These are phyloP conservation scores for Pangasianodon gigas DNA, from an alignment of 2,113 vertebrate species.

Conservation along the genomic window DNA sequence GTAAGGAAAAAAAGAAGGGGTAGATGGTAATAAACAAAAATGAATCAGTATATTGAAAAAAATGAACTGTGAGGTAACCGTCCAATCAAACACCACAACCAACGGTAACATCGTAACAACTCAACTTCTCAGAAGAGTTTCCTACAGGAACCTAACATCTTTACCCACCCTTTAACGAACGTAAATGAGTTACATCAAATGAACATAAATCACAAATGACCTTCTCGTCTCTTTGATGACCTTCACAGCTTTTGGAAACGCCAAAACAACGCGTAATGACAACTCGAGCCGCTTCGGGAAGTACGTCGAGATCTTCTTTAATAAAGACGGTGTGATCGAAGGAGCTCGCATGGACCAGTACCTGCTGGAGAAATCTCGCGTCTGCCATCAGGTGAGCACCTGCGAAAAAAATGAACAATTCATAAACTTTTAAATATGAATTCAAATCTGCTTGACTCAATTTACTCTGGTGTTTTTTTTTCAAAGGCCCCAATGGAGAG, in stretches of 20 bases:
- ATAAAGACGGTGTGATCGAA: constrained; percentile 79
- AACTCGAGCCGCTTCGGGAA: constrained; percentile 99
- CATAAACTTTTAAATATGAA: background rate
- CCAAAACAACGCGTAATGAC: constrained; percentile 91
- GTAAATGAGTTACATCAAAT: background rate
- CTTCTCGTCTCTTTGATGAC: background rate
- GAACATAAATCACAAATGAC: background rate
- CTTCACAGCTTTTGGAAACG: constrained; percentile 89
- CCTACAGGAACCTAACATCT: background rate
- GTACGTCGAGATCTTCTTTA: constrained; percentile 92
- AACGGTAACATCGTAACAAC: background rate
- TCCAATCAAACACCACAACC: background rate
- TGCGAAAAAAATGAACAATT: background rate
- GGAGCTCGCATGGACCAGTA: constrained; percentile 90
- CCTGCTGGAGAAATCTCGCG: constrained; percentile 92
- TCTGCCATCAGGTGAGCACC: constrained; percentile 85
- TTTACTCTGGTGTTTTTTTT: background rate
- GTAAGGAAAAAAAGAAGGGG: background rate
- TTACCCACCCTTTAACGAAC: background rate
- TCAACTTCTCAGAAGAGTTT: background rate
- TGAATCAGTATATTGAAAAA: background rate
- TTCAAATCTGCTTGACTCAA: background rate
- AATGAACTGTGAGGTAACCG: background rate
- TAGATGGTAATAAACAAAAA: background rate
- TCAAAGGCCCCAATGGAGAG: constrained; percentile 83